Base-by-base conservation (phyloP, 2,113 vertebrate genomes). In the Tinamus guttatus region DNA sequence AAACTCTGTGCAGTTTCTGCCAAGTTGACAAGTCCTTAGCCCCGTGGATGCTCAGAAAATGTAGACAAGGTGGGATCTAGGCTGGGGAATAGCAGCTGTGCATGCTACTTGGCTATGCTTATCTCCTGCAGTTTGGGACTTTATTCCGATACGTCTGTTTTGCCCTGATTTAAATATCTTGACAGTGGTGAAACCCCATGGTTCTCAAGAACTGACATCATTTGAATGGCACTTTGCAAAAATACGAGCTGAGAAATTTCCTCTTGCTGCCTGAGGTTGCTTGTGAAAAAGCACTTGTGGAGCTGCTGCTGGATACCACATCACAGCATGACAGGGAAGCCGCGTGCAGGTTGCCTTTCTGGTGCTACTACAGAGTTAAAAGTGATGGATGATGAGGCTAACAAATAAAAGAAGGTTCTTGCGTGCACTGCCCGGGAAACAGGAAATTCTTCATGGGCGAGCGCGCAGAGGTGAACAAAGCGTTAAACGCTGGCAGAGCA, bases 401-500 rank as follows among this genome's bases (percentile, higher is more conserved):
- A 40, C 14, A 15, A 90, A 79, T 78, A 68, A 84, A 86, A 76
- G 62, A 3, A 62, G 9, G 30, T n/a, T 86, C 87, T 90, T 84
- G 85, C 73, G 38, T 1, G 16, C 0, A 0, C 81, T 76, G 86
- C 73, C 77, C 0, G 4, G 59, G 78, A 91, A 91, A 9, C 49
- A 87, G 91, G 89, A 87, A 93, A 56, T 54, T 71, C 68, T 41
- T 76, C 87, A 9, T 0, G 9, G 75, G 75, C 0, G 13, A 81
- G 89, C 1, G 2, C 3, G 17, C 38, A 28, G 93, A 89, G 95
- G 96, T 85, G 95, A 96, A 93, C 93, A 96, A 97, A 97, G 96
- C 28, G 94, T 97, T 96, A 97, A 97, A 96, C 52, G 25, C 88
- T 86, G 92, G 93, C 93, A 95, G 95, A 94, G 94, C 94, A 97